Evolutionary conservation across 1,140 invertebrate genomes (phyloP).

Genomic region (Hetaerina americana): DNA sequence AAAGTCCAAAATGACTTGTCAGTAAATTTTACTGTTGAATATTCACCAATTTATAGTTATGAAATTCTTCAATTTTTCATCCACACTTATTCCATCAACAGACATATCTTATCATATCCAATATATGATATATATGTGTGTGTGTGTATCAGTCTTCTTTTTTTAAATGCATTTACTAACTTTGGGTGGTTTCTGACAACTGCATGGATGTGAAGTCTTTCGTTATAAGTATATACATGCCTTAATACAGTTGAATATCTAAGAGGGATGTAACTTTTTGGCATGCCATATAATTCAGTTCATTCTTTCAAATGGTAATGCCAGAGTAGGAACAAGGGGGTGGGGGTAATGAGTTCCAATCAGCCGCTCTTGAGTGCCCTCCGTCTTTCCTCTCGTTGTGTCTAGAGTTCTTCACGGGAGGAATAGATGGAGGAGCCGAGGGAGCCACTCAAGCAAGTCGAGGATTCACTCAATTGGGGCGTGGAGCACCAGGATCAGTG

Average conservation of each 20-base stretch:
- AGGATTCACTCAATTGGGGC: background rate
- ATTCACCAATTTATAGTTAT: background rate
- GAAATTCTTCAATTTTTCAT: no score
- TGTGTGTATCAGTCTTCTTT: background rate
- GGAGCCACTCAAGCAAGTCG: no score
- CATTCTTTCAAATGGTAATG: background rate
- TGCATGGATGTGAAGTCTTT: no score
- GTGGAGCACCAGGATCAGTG: slow-evolving; percentile 31
- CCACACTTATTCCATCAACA: background rate
- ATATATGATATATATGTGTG: background rate
- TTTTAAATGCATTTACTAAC: background rate
- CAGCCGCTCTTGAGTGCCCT: background rate
- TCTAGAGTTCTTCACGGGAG: background rate
- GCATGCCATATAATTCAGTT: no score
- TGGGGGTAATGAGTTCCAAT: background rate
- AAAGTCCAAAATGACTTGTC: background rate
- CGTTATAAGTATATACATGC: no score
- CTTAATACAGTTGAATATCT: no score
- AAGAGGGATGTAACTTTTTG: no score
- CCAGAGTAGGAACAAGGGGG: background rate
- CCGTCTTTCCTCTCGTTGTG: background rate
- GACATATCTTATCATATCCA: background rate
- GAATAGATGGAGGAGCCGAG: background rate
- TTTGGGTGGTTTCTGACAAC: no score
- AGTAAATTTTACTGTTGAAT: background rate